A percentile compares a stretch with the other conserved stretches of the same genome.
These are phyloP conservation scores for Nothocercus julius DNA, from an alignment of 2,113 vertebrate species.

Conservation along the genomic window DNA sequence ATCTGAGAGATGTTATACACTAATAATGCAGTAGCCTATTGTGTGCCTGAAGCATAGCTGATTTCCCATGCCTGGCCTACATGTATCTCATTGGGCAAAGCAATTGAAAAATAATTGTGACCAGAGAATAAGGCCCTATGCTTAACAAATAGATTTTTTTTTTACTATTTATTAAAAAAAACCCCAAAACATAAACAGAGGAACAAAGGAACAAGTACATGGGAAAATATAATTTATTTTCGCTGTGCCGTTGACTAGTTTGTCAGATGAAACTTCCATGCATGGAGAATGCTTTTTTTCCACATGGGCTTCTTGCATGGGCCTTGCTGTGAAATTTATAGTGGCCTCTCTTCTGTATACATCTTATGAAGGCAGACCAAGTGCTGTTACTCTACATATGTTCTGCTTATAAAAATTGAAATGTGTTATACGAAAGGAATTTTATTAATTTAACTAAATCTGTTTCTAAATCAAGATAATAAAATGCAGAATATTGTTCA, in stretches of 20 bases:
- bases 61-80: neutral
- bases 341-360: neutral
- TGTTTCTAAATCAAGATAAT: neutral
- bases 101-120: neutral
- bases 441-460: neutral
- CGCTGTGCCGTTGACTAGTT: rapidly evolving
- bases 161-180: neutral
- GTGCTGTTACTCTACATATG: neutral
- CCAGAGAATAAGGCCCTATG: neutral
- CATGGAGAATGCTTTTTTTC: neutral
- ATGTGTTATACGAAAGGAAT: neutral
- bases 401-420: neutral
- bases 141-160: neutral
- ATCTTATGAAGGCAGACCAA: neutral
- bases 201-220: neutral
- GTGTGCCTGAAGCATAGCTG: neutral
- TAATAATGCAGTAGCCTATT: neutral
- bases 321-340: neutral
- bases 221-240: neutral
- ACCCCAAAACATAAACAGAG: too few species aligned
- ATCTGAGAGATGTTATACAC: neutral
- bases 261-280: neutral
- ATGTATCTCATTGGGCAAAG: neutral
- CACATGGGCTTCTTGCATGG: neutral
- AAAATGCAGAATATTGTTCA: neutral